Evolutionary conservation across 2,888 invertebrate genomes (phyloP), one percentile per base, ranked within the genome.

Genomic region (Notodonta ziczac): DNA sequence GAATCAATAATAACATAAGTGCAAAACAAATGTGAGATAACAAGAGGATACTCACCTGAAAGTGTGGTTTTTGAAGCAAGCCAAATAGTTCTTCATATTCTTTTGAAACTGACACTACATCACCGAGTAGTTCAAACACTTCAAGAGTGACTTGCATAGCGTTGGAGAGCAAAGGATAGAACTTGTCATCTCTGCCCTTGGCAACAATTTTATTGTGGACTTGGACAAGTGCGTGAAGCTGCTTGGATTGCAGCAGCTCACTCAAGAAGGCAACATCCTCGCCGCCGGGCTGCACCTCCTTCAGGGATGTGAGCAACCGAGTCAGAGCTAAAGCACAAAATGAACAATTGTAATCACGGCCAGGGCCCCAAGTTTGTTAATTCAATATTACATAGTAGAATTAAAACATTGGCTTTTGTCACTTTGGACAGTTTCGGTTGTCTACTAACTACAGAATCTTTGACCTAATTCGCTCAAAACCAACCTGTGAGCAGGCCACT

Each of bases 141-240:
- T 98, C 98, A 68, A 97, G 89, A 42, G 97, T 95, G 42, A 96
- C 96, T 91, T 97, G 96, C 95, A 97, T 97, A 5, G 97, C 96
- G 85, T 97, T 97, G 14, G 98, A 98, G 8, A 98, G 93, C 57
- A 97, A 94, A 0, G 98, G 98, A 80, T 96, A 97, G 82, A 97
- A 96, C 77, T 96, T 96, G 78, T 97, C 97, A 94, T 97, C 97
- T 80, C 97, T 96, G 60, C 97, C 96, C 90, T 97, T 97, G 76
- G 96, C 96, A 63, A 97, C 95, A 77, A 98, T 97, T 90, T 97
- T 97, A 84, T 98, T 98, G 87, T 98, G 98, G 65, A 98, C 98
- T 91, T 97, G 97, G 40, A 98, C 97, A 74, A 98, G 94, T 44
- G 98, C 98, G 90, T 98, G 97, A 1, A 98, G 94, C 85, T 98